These are phyloP conservation scores for Phortica variegata DNA, from an alignment of 1,140 invertebrate species.

Conservation along the genomic window DNA sequence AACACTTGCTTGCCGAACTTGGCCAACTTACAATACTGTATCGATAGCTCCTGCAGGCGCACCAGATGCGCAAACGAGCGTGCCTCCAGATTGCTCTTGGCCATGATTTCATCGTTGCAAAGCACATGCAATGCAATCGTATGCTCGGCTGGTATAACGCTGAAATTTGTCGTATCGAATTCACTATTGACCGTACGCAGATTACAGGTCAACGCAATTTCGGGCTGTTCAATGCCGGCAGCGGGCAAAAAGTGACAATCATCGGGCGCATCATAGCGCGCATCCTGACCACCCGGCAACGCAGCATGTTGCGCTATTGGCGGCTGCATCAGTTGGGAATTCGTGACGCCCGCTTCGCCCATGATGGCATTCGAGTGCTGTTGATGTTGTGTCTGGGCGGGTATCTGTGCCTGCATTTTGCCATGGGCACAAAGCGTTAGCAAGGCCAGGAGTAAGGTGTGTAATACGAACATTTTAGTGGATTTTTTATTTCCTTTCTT, in stretches of 20 bases:
- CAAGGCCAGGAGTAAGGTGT: too few relatives aligned
- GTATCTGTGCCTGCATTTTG: conserved; percentile 10
- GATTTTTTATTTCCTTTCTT: too few relatives aligned
- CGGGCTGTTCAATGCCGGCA: conserved; percentile 57
- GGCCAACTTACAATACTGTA: conserved; percentile 83
- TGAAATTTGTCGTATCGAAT: conserved; percentile 84
- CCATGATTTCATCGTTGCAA: conserved; percentile 75
- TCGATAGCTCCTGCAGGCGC: conserved; percentile 72
- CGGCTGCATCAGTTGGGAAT: conserved; percentile 37
- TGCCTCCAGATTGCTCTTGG: conserved; percentile 71
- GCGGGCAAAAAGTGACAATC: conserved; percentile 64
- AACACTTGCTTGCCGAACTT: conserved; percentile 74
- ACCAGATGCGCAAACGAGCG: conserved; percentile 77
- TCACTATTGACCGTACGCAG: conserved; percentile 78
- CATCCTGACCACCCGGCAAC: conserved; percentile 25
- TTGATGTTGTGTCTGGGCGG: conserved; percentile 24
- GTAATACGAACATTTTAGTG: too few relatives aligned
- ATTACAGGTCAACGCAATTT: conserved; percentile 77
- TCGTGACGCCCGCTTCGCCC: conserved; percentile 49
- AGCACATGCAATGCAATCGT: conserved; percentile 76
- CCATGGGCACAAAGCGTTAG: too few relatives aligned
- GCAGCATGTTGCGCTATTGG: conserved; percentile 23
- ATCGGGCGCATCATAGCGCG: conserved; percentile 74
- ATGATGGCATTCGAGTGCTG: conserved; percentile 51
- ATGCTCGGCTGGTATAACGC: conserved; percentile 79